Evolutionary conservation across 2,888 invertebrate species (phyloP), one percentile per base, ranked within the genome.

Genomic region (Neoitamus cyanurus): DNA sequence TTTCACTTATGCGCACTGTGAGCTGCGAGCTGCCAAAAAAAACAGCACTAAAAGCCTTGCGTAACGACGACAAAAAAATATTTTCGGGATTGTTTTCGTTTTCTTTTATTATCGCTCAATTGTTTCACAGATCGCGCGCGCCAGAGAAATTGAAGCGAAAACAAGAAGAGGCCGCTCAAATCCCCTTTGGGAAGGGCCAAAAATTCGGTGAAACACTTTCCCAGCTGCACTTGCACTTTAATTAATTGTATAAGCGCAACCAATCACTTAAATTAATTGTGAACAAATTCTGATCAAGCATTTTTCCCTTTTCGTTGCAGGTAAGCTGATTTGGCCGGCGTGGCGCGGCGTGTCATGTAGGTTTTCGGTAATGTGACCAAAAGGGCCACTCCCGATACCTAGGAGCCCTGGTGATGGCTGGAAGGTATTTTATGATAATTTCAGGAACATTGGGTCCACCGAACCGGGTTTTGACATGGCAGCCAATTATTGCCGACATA

Each of bases 1-100:
- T 84, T 84, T 84, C 84, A 84, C 84, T 78, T 78, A n/a, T 69
- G 25, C 28, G 69, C 69, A 69, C 69, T n/a, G 69, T 9, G 77
- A 34, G n/a, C 75, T 7, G 7, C 11, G 58, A n/a, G 15, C 78
- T 48, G 78, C 70, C 13, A 70, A 31, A 58, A 46, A 78, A 78
- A n/a, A n/a, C n/a, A n/a, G n/a, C 58, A 78, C 58, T 36, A 69
- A 80, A 48, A 80, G 68, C 13, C n/a, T 82, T 82, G 82, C 82
- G 69, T 69, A 82, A 82, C 31, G 37, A 46, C 69, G 25, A 82
- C 31, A 37, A 58, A 78, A 78, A 78, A 78, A 42, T 37, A 75
- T 37, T 42, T 78, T 42, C 11, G 78, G 48, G 78, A 78, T 78
- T 78, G 78, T 58, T 75, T 75, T 78, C 48, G 48, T 78, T 78